A percentile compares a stretch with the other conserved stretches of the same genome.
These are phyloP conservation scores for Darevskia mixta DNA, from an alignment of 2,797 vertebrate species.

Conservation along the genomic window DNA sequence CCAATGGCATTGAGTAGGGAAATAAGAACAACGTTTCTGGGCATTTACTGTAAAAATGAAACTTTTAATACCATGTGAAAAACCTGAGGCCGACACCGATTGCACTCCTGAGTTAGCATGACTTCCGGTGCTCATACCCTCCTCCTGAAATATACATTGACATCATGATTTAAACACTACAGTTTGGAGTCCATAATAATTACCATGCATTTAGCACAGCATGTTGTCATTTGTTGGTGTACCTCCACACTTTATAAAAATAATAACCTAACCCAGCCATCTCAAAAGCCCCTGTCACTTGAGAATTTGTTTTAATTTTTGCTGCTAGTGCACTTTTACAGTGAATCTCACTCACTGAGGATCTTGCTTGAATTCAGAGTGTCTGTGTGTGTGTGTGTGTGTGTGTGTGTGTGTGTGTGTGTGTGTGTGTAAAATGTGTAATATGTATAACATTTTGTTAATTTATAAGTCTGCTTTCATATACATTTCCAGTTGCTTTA, in stretches of 20 bases:
- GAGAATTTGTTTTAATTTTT: not conserved
- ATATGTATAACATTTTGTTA: too few species aligned
- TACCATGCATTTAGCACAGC: not conserved
- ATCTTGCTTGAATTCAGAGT: not conserved
- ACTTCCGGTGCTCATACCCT: not conserved
- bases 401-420: too few species aligned
- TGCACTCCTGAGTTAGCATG: not conserved
- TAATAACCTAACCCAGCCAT: not conserved
- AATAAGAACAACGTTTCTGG: not conserved
- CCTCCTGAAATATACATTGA: constrained; percentile 25
- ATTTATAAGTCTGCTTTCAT: too few species aligned
- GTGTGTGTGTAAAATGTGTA: too few species aligned
- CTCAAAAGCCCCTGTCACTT: not conserved
- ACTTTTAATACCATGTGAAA: constrained; percentile 28
- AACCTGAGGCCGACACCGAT: not conserved
- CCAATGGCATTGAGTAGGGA: constrained; percentile 62
- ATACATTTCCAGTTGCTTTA: too few species aligned
- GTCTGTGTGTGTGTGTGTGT: too few species aligned
- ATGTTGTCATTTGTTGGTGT: not conserved
- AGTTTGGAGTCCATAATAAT: constrained; percentile 17
- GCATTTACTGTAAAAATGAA: constrained; percentile 25
- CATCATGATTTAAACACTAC: constrained; percentile 23
- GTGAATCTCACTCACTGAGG: not conserved
- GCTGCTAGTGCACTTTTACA: not conserved
- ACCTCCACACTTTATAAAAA: not conserved